Evolutionary conservation across 2,797 vertebrate species (phyloP), one percentile per base, ranked within the genome.

Genomic region (Kryptolebias ocellatus): DNA sequence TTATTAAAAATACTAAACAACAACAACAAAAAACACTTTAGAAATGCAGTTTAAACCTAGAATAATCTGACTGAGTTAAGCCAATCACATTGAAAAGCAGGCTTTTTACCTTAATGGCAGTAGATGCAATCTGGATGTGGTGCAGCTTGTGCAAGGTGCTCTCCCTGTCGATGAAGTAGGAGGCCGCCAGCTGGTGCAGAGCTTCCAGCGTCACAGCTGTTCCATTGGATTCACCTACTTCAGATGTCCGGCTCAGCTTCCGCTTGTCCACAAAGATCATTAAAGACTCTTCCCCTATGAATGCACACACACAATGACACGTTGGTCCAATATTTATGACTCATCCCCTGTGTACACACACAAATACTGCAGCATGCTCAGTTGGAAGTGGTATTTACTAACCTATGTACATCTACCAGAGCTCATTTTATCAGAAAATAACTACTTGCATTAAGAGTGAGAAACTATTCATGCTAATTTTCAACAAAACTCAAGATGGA

Each of bases 181-280:
- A 99, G 54, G 97, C 97, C 0, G 97, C 97, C 2, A 98, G 94
- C 89, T 99, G 97, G 88, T 99, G 97, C 44, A 99, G 93, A 1
- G 95, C 95, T 83, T 98, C 96, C 91, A 98, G 92, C 16, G 76
- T 95, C 84, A 97, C 95, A 0, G 78, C 93, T 0, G 97, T 98
- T 85, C 94, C 93, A 60, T 98, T 98, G 74, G 93, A 72, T 20
- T 97, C 96, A 0, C 90, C 93, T 52, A 87, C 94, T 63, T 98
- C 97, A 0, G 93, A 87, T 53, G 94, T 86, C 69, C 94, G 96
- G 89, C 95, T 97, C 93, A 99, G 89, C 94, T 96, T 97, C 92
- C 96, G 89, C 92, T 98, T 98, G 95, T 99, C 96, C 94, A 99
- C 97, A 87, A 98, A 98, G 92, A 99, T 98, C 68, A 97, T 98